These are phyloP conservation scores for Lepilemur ruficaudatus DNA, from an alignment of 2,797 vertebrate species.

Conservation along the genomic window DNA sequence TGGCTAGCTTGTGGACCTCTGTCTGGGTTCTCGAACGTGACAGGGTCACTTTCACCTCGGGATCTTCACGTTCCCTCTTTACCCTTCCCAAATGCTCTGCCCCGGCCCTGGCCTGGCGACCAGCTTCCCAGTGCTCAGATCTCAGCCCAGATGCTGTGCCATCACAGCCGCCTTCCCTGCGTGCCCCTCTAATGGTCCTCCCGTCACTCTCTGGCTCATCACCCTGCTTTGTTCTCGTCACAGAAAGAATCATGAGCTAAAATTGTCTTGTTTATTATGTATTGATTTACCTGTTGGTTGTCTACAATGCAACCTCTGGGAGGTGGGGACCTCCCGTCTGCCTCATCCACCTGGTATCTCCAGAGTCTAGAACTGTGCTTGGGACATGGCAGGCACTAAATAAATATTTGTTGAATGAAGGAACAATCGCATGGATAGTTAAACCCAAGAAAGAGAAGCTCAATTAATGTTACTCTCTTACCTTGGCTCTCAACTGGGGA, in stretches of 20 bases:
- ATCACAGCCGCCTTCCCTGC: fast-evolving
- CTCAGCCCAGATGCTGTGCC: neutral
- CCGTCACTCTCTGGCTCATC: neutral
- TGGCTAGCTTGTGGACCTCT: neutral
- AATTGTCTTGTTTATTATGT: neutral
- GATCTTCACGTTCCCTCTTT: neutral
- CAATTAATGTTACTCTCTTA: neutral
- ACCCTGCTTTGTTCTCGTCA: neutral
- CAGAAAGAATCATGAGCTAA: neutral
- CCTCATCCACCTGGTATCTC: neutral
- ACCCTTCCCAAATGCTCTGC: neutral
- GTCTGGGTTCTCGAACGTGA: neutral
- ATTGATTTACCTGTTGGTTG: neutral
- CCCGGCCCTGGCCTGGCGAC: neutral
- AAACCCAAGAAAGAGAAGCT: neutral
- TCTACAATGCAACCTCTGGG: neutral
- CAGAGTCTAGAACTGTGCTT: neutral
- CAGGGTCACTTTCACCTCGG: neutral
- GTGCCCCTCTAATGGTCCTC: neutral
- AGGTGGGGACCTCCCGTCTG: neutral
- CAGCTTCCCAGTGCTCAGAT: neutral
- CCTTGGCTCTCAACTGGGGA: neutral
- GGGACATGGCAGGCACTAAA: too few species aligned
- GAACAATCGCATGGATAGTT: neutral
- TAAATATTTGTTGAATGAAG: neutral